phyloP scores from a whole-genome alignment of 2,888 invertebrate species.

The Aelia acuminata region DNA sequence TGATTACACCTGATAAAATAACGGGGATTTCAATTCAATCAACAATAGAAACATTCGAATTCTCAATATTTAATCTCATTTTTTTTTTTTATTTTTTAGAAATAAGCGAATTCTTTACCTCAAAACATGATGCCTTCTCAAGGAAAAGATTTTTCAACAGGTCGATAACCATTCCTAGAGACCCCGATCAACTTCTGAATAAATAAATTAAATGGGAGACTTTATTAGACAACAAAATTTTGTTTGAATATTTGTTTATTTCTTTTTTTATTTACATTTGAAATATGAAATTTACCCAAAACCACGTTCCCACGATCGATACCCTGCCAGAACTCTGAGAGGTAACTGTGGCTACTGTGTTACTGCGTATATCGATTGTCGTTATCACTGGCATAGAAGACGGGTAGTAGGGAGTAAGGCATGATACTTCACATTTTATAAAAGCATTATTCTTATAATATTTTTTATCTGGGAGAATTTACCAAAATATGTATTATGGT shows the following conservation, averaged over 20 bases:
- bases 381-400: background rate
- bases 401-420: background rate
- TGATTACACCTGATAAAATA: background rate
- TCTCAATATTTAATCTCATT: background rate
- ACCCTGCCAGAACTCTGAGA: background rate
- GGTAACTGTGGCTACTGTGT: background rate
- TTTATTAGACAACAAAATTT: background rate
- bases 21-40: background rate
- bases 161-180: conserved; percentile 75
- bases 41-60: background rate
- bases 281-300: conserved; percentile 6
- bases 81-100: background rate
- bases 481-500: too few relatives aligned
- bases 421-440: too few relatives aligned
- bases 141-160: conserved; percentile 76
- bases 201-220: background rate
- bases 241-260: background rate
- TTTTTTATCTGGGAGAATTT: too few relatives aligned
- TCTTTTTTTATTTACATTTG: background rate
- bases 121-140: conserved; percentile 80
- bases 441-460: too few relatives aligned
- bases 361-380: background rate
- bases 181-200: conserved; percentile 55
- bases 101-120: conserved; percentile 80
- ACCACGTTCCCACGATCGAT: conserved; percentile 9